These are phyloP conservation scores for Furnarius figulus DNA, from an alignment of 2,113 vertebrate species.

Conservation along the genomic window DNA sequence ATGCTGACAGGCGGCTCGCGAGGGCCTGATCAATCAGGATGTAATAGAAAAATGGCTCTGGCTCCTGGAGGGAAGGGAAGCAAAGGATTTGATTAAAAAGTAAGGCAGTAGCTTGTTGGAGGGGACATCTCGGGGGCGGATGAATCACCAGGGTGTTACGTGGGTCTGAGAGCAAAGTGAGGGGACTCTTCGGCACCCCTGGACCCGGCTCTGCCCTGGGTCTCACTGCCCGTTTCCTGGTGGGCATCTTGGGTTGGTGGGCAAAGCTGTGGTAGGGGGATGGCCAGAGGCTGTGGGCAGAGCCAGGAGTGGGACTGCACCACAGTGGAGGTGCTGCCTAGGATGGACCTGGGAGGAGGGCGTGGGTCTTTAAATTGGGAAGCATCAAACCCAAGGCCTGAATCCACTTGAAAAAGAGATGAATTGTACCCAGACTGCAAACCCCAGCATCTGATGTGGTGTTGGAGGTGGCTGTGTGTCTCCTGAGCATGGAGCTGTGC, in stretches of 20 bases:
- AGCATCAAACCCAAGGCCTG: not conserved
- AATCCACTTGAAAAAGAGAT: not conserved
- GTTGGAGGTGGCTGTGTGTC: not conserved
- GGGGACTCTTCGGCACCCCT: not conserved
- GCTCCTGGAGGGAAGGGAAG: constrained; percentile 14
- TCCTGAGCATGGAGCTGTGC: not conserved
- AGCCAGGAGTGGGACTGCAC: not conserved
- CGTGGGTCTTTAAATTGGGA: fast-evolving
- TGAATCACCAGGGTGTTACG: not conserved
- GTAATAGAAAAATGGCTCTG: constrained; percentile 26
- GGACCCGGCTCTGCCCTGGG: not conserved
- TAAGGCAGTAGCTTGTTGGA: not conserved
- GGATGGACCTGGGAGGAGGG: not conserved
- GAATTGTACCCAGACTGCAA: not conserved
- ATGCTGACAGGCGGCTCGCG: not conserved
- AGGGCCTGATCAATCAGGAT: constrained; percentile 42
- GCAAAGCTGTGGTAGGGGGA: not conserved
- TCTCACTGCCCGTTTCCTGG: not conserved
- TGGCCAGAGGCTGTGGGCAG: not conserved
- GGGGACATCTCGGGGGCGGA: not conserved
- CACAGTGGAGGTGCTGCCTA: fast-evolving
- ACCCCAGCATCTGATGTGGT: fast-evolving
- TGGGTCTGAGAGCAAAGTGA: not conserved
- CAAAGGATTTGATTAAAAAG: constrained; percentile 48
- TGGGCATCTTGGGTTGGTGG: not conserved